phyloP scores from a whole-genome alignment of 2,113 vertebrate species.

The Uropsilus gracilis region DNA sequence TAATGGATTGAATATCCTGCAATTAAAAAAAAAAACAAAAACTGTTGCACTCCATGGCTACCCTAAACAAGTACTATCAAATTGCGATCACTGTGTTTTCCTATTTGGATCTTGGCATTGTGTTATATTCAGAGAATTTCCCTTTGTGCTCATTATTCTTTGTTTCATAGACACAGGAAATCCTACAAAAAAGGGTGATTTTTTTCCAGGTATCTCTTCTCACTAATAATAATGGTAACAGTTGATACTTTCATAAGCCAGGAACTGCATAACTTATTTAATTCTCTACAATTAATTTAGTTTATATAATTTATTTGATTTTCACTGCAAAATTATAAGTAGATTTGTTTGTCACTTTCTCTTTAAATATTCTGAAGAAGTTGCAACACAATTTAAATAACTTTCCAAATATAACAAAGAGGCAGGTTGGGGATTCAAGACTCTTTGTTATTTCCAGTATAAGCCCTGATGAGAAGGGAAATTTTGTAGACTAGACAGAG shows the following conservation, averaged over 20 bases:
- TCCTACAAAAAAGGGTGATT: neutral
- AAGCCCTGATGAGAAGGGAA: neutral
- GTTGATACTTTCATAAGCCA: neutral
- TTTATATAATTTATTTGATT: neutral
- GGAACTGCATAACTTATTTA: neutral
- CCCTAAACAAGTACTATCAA: neutral
- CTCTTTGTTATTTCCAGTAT: accelerated
- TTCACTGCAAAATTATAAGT: neutral
- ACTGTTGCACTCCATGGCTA: neutral
- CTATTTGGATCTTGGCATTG: neutral
- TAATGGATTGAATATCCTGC: neutral
- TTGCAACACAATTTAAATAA: neutral
- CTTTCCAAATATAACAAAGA: neutral
- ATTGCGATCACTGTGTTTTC: neutral
- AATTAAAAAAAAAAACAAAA: neutral
- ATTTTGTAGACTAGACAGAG: neutral
- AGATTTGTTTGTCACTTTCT: neutral
- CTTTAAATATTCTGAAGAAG: neutral
- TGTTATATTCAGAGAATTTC: neutral
- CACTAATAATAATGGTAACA: neutral
- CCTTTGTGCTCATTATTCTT: neutral
- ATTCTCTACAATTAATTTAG: too few relatives aligned
- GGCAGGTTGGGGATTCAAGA: neutral
- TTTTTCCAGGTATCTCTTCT: neutral
- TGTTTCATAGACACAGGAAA: neutral